These are phyloP conservation scores for Vanessa atalanta DNA, from an alignment of 1,140 invertebrate genomes.

Conservation along the genomic window DNA sequence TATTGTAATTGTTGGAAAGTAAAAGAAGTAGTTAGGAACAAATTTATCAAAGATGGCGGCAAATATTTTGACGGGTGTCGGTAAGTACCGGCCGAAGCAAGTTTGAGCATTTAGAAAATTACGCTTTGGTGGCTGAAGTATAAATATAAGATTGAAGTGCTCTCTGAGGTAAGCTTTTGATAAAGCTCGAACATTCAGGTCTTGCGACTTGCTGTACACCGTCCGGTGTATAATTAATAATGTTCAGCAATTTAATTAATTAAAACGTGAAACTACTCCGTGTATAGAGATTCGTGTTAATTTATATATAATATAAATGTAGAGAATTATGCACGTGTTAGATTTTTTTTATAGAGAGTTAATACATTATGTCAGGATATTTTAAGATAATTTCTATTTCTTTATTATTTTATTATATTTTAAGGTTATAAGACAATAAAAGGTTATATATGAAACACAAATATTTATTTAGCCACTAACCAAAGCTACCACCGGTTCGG, in stretches of 20 bases:
- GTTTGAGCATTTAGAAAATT: constrained; percentile 19
- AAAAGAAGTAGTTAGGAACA: not conserved
- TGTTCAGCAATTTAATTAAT: constrained; percentile 4
- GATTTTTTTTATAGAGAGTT: no score
- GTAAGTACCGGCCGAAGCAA: constrained; percentile 3
- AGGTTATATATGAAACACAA: no score
- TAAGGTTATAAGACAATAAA: no score
- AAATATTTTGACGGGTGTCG: constrained; percentile 13
- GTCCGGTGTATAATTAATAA: not conserved
- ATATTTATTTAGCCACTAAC: no score
- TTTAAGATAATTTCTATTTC: no score
- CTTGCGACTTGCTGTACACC: constrained; percentile 4
- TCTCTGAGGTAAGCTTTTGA: constrained; percentile 12
- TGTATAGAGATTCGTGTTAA: not conserved
- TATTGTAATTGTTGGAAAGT: constrained; percentile 3
- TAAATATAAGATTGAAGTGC: constrained; percentile 21
- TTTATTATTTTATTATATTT: no score
- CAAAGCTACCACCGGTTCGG: no score
- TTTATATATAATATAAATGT: not conserved
- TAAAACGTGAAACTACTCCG: not conserved
- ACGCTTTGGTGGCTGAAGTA: constrained; percentile 10
- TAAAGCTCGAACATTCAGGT: constrained; percentile 9
- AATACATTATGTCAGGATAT: no score
- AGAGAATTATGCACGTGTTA: not conserved
- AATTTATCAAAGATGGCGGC: constrained; percentile 13